These are phyloP conservation scores for Vespertilio murinus DNA, from an alignment of 2,797 vertebrate species.

Conservation along the genomic window DNA sequence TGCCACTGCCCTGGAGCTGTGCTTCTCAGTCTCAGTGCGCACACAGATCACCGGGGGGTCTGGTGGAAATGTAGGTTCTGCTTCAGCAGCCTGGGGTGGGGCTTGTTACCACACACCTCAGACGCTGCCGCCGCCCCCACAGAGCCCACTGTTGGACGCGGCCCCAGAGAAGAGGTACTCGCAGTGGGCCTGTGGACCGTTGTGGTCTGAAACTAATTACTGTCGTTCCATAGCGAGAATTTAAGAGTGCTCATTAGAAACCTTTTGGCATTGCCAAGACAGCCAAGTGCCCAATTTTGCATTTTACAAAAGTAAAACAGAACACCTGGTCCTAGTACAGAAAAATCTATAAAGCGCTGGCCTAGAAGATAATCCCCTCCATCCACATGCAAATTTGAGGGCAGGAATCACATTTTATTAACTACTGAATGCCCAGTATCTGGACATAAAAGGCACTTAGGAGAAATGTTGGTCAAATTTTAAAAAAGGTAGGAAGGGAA, in stretches of 20 bases:
- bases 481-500: background rate
- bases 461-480: background rate
- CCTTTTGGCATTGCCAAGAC: background rate
- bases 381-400: background rate
- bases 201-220: background rate
- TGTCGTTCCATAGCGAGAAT: background rate
- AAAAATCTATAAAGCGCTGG: background rate
- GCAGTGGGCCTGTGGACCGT: background rate
- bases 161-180: background rate
- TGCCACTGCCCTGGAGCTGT: background rate
- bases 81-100: background rate
- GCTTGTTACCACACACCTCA: background rate
- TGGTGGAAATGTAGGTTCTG: background rate
- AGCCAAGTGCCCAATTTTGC: background rate
- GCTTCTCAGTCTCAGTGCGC: background rate
- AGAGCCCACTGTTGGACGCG: background rate
- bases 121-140: background rate
- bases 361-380: background rate
- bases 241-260: background rate
- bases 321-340: background rate
- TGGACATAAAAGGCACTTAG: background rate
- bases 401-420: background rate
- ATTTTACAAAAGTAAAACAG: conserved; percentile 32
- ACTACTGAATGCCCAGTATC: background rate
- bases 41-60: background rate